These are phyloP conservation scores for Epinephelus fuscoguttatus DNA, from an alignment of 2,113 vertebrate genomes.

Conservation along the genomic window DNA sequence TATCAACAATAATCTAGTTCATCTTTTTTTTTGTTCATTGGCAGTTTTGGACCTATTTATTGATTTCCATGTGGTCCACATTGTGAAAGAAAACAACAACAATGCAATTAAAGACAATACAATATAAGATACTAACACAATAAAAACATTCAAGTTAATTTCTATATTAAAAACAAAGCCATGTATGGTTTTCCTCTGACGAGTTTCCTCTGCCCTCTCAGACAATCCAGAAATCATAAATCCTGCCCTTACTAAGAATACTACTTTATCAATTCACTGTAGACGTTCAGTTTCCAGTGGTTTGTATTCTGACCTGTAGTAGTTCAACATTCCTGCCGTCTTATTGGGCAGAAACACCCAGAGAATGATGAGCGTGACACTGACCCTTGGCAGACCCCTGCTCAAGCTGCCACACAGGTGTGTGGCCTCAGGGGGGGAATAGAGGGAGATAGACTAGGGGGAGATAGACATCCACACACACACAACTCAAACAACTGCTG, in stretches of 20 bases:
- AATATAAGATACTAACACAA: not conserved
- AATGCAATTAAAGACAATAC: not conserved
- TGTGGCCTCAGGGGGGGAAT: constrained; percentile 54
- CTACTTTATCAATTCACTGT: not conserved
- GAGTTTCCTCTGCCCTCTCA: constrained; percentile 3
- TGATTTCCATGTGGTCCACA: constrained; percentile 11
- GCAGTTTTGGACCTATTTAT: constrained; percentile 2
- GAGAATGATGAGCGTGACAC: constrained; percentile 63
- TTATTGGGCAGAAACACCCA: constrained; percentile 67
- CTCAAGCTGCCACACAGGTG: constrained; percentile 68
- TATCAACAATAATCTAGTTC: constrained; percentile 1
- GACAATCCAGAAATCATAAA: not conserved
- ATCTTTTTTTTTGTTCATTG: not conserved
- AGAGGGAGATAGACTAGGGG: not conserved
- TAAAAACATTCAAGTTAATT: not conserved
- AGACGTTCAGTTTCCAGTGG: constrained; percentile 15
- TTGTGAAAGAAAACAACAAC: constrained; percentile 9
- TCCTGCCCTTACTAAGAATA: not conserved
- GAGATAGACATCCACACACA: not conserved
- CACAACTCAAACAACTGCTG: not conserved
- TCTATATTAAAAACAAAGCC: not conserved
- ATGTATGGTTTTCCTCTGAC: constrained; percentile 3
- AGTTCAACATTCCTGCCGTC: constrained; percentile 65
- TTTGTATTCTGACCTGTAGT: constrained; percentile 36
- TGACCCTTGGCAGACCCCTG: constrained; percentile 49